Evolutionary conservation across 2,113 vertebrate species (phyloP), one percentile per base, ranked within the genome.

Genomic region (human): DNA sequence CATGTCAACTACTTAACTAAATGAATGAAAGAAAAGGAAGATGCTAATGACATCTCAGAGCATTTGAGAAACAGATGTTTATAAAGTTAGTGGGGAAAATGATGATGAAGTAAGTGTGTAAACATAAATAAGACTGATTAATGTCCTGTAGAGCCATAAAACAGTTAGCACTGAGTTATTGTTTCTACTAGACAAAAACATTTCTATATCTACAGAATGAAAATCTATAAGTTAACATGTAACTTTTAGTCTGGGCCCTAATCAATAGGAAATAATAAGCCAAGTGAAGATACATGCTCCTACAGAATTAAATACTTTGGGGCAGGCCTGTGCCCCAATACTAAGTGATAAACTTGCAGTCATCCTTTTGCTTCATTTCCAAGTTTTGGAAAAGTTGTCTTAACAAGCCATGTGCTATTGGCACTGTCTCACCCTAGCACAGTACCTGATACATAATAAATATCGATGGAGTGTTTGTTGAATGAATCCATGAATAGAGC

Each of bases 151-250:
- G 17, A 70, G 1, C n/a, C 86, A 79, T 59, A 68, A 75, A 80
- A 76, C 9, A 92, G 59, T 81, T 43, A 84, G 8, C 17, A 78
- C 52, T 61, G 25, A 89, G 43, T 96, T 95, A 48, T 13, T 80
- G 20, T 89, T 97, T 95, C 82, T 79, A 59, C 35, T 68, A n/a
- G 57, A 66, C 80, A 92, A 76, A 72, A 55, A 45, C 35, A 72
- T 43, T 87, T 91, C 5, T 73, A 64, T 86, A 90, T 97, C 81
- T 91, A 45, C 18, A 93, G 30, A 10, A 57, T 95, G 20, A 89
- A 94, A 76, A 85, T 90, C 76, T 89, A 6, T 32, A 88, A 82
- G 52, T 86, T 66, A 78, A 1, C 45, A 7, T 90, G 30, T 78
- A 75, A 88, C 30, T 82, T 95, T 72, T 82, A 86, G 78, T 50